Evolutionary conservation across 2,797 vertebrate genomes (phyloP), one percentile per base, ranked within the genome.

Genomic region (Pipistrellus pipistrellus): DNA sequence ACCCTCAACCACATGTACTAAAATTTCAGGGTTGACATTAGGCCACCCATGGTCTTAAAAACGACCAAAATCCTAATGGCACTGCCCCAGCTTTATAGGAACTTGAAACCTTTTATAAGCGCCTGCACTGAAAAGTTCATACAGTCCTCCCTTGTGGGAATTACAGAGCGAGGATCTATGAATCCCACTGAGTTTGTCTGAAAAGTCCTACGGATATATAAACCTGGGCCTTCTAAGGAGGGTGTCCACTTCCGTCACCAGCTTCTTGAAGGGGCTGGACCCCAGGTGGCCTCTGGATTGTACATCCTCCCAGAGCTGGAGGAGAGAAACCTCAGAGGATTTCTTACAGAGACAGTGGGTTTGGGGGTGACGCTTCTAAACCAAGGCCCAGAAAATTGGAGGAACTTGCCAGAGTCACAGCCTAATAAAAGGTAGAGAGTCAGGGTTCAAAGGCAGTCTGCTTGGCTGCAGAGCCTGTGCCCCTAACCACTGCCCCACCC

Each of bases 81-180:
- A n/a, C 76, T 68, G 69, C 62, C 82, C 86, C 95, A 85, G 72
- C 90, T 94, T 96, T 96, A 82, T 8, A 57, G 18, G 77, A 90
- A 57, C 32, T 64, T 80, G 78, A 93, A 92, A 76, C 68, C 23
- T 81, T 95, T 89, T 72, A 21, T 94, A 92, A 93, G 87, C 73
- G 81, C 55, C 25, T 53, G 7, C 76, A 21, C 51, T n/a, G 17
- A 88, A 77, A 66, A 75, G 44, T 62, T 89, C 35, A 41, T 51
- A 41, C 27, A 18, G 3, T 88, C 27, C 2, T 88, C 55, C 30
- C 0, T 32, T 62, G 25, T 77, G 88, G 44, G 32, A 76, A 64
- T 80, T 92, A 27, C 71, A 62, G 21, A 62, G 48, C 53, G 73
- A 72, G 89, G 85, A 11, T 38, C 41, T 75, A 25, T 17, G 81